Evolutionary conservation across 2,888 invertebrate genomes (phyloP), one percentile per base, ranked within the genome.

Genomic region (Cosmopolites sordidus): DNA sequence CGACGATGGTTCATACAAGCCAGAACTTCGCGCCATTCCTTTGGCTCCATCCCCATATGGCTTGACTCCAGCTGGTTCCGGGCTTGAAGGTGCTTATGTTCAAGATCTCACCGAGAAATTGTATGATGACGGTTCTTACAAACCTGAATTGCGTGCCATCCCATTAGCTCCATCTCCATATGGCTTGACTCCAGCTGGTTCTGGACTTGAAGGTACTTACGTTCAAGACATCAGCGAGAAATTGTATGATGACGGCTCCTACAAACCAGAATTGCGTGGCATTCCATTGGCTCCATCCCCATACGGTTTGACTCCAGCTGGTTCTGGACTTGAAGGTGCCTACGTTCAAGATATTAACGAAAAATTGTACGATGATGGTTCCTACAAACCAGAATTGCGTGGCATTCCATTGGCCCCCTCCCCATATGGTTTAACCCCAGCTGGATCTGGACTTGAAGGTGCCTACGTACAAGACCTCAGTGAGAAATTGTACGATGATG

Each of bases 1-100:
- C 59, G 68, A 68, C 43, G 68, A 68, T 56, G 68, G 68, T 46
- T 66, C 66, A 29, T 68, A 68, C 63, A 66, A 50, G 43, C 64
- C 64, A 1, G 58, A 61, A 54, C 43, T 56, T 27, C 37, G 65
- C 64, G 58, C 62, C 14, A 41, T 64, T n/a, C 61, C 62, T 16
- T 44, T 64, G 48, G 62, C 58, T 17, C 53, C 58, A 11, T 60
- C 60, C 33, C 65, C 64, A 12, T 62, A 61, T 40, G 64, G 61
- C 15, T 46, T 66, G 29, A 60, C 58, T n/a, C 62, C 63, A 5
- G 58, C 64, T 11, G 62, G 64, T 18, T 63, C 61, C 12, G 67
- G 67, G 30, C 55, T 64, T 30, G 68, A 68, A 61, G 68, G 68
- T 18, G 60, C 62, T 47, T 68, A 65, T 57, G 63, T 67, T 9